These are phyloP conservation scores for Poeciliopsis turrubarensis DNA, from an alignment of 2,113 vertebrate genomes.

Conservation along the genomic window DNA sequence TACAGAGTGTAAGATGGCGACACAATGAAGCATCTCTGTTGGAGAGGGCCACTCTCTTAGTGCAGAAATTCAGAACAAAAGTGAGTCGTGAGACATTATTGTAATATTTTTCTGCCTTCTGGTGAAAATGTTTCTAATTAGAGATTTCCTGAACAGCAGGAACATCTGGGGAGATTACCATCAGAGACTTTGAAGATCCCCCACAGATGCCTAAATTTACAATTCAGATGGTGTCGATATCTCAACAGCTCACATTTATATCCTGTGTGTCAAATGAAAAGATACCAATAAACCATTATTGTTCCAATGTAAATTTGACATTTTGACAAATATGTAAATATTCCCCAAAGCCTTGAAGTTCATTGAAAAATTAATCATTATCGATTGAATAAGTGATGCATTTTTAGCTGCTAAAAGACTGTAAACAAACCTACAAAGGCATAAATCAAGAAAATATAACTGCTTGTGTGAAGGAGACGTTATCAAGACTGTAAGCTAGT, in stretches of 20 bases:
- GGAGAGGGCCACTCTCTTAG: not conserved
- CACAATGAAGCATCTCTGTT: not conserved
- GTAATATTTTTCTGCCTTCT: slow-evolving; percentile 26
- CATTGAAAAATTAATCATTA: too few species aligned
- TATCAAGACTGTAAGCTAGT: not conserved
- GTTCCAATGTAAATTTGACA: not conserved
- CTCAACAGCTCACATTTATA: not conserved
- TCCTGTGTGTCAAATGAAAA: not conserved
- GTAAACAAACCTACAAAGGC: not conserved
- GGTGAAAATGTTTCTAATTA: slow-evolving; percentile 39
- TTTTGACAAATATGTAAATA: not conserved
- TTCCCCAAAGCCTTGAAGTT: not conserved
- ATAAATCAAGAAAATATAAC: not conserved
- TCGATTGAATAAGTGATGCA: too few species aligned
- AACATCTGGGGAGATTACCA: slow-evolving; percentile 42
- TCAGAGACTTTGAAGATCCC: slow-evolving; percentile 32
- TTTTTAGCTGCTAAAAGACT: not conserved
- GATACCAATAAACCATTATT: not conserved
- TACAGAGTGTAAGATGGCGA: not conserved
- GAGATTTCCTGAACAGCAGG: slow-evolving; percentile 31
- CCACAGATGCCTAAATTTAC: slow-evolving; percentile 42
- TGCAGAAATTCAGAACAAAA: not conserved
- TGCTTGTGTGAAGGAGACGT: not conserved
- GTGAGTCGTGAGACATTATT: slow-evolving; percentile 16
- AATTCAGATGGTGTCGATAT: slow-evolving; percentile 7